Conservation (phyloP, 2,797 vertebrate species). For the Coregonus ussuriensis region DNA sequence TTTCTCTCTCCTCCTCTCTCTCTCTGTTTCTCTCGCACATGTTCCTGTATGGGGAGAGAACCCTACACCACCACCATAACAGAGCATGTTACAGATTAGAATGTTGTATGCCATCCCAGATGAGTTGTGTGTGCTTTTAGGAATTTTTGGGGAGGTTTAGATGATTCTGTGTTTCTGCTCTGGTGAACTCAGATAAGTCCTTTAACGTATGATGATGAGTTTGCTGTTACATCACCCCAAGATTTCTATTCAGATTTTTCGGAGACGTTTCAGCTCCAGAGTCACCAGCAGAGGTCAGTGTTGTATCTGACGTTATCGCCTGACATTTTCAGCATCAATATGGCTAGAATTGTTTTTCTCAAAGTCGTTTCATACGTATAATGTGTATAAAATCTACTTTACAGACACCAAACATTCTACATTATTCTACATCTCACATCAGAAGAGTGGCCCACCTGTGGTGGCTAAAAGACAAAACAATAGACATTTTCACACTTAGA, state of each 20-base stretch:
- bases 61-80: too few species aligned
- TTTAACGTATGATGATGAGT: background rate
- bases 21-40: too few species aligned
- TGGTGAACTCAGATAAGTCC: too few species aligned
- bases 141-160: background rate
- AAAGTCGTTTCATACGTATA: background rate
- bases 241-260: background rate
- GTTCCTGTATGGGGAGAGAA: conserved; percentile 38
- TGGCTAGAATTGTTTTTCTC: background rate
- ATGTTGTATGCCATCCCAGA: background rate
- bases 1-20: too few species aligned
- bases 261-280: background rate
- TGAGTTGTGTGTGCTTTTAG: background rate
- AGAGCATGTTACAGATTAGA: too few species aligned
- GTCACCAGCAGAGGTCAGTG: conserved; percentile 67
- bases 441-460: background rate
- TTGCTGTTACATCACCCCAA: background rate
- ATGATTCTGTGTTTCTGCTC: too few species aligned
- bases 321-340: conserved; percentile 9
- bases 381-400: background rate
- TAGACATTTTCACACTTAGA: background rate
- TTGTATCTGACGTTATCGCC: conserved; percentile 43
- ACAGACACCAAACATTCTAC: background rate
- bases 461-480: background rate
- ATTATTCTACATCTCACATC: background rate